Percentiles rank a stretch among this genome's conserved stretches.
Evolutionary conservation across 2,113 vertebrate species (phyloP).

Genomic region (Psophia crepitans): DNA sequence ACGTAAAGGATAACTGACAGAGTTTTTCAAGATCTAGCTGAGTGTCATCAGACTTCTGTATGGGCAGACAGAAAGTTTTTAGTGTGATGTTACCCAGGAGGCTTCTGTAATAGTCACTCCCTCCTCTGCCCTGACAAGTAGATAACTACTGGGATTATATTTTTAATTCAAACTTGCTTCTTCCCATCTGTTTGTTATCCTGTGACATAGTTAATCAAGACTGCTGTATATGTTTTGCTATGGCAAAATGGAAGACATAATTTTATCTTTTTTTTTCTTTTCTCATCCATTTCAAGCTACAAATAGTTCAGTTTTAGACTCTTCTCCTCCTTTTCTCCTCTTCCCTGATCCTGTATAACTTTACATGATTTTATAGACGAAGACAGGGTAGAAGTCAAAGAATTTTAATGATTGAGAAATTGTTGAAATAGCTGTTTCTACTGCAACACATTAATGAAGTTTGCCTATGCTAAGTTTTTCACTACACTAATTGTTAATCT

Average conservation of each 20-base stretch:
- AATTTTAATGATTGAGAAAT: not conserved
- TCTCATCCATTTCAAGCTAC: not conserved
- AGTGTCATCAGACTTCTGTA: not conserved
- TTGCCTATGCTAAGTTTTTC: not conserved
- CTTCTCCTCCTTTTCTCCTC: not conserved
- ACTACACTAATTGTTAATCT: not conserved
- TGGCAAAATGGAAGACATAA: not conserved
- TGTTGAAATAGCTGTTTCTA: not conserved
- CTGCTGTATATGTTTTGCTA: not conserved
- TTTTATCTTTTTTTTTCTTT: not conserved
- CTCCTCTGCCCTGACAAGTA: not conserved
- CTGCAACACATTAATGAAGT: not conserved
- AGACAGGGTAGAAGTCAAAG: not conserved
- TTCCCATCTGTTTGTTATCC: not conserved
- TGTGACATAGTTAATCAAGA: not conserved
- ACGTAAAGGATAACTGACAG: not conserved
- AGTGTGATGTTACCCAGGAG: not conserved
- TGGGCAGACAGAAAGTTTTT: not conserved
- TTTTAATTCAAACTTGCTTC: not conserved
- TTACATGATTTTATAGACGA: not conserved
- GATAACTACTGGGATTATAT: not conserved
- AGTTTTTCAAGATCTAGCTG: not conserved
- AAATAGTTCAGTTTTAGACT: not conserved
- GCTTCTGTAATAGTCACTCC: not conserved
- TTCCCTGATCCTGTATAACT: not conserved